Base-by-base conservation (phyloP, 2,888 invertebrate genomes). In the Drosophila colorata region DNA sequence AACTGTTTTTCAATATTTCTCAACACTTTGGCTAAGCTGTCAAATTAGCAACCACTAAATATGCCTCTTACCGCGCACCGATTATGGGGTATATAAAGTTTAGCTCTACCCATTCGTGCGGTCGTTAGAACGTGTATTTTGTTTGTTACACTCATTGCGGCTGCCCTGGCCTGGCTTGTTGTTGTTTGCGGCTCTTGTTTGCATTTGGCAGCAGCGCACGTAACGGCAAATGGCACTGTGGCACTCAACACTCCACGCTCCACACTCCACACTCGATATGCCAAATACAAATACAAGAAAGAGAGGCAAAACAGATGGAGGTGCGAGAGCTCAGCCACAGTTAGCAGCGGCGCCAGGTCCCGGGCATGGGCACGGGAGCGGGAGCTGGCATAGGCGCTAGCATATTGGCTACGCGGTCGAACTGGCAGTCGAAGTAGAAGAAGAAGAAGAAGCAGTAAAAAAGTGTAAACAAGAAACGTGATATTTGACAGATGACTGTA, bases 401-500 rank as follows among this genome's bases (percentile, higher is more conserved):
- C 31, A 38, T 38, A 38, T 38, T 38, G 38, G 38, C 38, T 9
- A 8, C 6, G 25, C 13, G 25, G 55, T 18, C 23, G n/a, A 18
- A 23, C 20, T 16, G 20, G 16, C 13, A 46, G 16, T 56, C 40
- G 40, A 52, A 38, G 47, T 40, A 23, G 40, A 38, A 47, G 44
- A 9, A 1, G 53, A 28, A 49, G 48, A 16, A 49, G 48, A 16
- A 14, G 49, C 33, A 47, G 74, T 65, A 72, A 64, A 70, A 72
- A 71, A 78, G 77, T 84, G 88, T 85, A 79, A 84, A 88, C 88
- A 88, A 71, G 88, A 77, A 88, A 88, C 86, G 86, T 84, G 88
- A 88, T 86, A 88, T 86, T 88, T 84, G 88, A 84, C 84, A 86
- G 84, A 88, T 88, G 88, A 86, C 78, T 85, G 75, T 74, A 78